phyloP scores from a whole-genome alignment of 2,797 vertebrate species.

The Pipistrellus nathusii region DNA sequence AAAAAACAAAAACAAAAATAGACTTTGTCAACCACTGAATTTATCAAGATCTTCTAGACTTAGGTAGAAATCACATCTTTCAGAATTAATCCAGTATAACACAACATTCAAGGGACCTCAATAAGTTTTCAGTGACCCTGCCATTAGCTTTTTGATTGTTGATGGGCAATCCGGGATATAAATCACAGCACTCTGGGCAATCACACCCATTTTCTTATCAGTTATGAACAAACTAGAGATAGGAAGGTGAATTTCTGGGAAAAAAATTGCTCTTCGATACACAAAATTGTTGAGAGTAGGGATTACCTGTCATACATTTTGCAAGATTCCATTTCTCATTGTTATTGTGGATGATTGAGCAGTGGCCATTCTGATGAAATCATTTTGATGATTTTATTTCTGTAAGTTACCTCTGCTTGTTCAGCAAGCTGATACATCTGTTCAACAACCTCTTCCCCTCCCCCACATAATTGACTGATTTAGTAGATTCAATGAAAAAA shows the following conservation, averaged over 20 bases:
- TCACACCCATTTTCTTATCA: slow-evolving; percentile 42
- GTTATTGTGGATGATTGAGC: slow-evolving; percentile 26
- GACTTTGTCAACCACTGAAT: neutral
- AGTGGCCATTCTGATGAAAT: neutral
- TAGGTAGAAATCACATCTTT: slow-evolving; percentile 27
- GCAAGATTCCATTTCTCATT: neutral
- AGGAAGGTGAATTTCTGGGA: slow-evolving; percentile 49
- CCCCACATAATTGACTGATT: neutral
- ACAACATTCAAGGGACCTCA: neutral
- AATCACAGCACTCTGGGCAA: neutral
- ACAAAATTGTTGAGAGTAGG: slow-evolving; percentile 14
- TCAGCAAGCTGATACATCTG: neutral
- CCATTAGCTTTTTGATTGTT: neutral
- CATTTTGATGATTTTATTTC: slow-evolving; percentile 52
- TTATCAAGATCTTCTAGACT: neutral
- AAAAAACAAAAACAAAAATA: no score
- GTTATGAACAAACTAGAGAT: slow-evolving; percentile 38
- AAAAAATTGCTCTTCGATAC: slow-evolving; percentile 33
- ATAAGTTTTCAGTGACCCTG: neutral
- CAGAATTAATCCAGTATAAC: slow-evolving; percentile 36
- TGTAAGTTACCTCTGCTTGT: slow-evolving; percentile 25
- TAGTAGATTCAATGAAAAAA: slow-evolving; percentile 10
- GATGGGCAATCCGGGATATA: neutral
- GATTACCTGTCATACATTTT: neutral
- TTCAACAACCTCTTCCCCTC: neutral